Conservation (phyloP, 2,888 invertebrate species). For the Conops quadrifasciatus region DNA sequence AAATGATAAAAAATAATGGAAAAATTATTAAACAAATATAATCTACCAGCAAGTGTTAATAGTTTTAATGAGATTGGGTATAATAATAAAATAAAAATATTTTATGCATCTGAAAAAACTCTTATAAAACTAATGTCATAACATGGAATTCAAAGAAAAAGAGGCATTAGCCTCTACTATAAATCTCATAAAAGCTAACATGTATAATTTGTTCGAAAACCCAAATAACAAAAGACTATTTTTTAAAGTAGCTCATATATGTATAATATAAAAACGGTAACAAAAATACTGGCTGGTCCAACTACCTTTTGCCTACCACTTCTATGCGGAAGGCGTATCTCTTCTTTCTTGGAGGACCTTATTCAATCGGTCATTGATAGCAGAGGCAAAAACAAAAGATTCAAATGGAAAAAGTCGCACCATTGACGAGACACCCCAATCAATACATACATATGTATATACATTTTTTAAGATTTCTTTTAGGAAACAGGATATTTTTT, state of each 20-base stretch:
- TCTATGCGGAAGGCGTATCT: not conserved
- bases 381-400: constrained; percentile 29
- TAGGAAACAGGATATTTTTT: constrained; percentile 40
- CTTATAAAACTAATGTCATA: not conserved
- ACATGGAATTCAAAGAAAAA: not conserved
- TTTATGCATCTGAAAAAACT: constrained; percentile 23
- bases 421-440: constrained; percentile 20
- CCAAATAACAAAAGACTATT: no score
- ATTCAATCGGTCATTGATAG: not conserved
- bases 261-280: not conserved
- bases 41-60: not conserved
- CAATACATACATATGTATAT: constrained; percentile 30
- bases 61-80: not conserved
- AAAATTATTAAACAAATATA: constrained; percentile 19
- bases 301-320: no score
- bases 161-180: not conserved
- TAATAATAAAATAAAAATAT: not conserved
- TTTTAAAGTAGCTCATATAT: not conserved
- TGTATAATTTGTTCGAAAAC: no score
- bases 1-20: constrained; percentile 13
- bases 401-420: constrained; percentile 33
- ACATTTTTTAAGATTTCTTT: constrained; percentile 16
- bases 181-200: no score
- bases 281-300: no score
- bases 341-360: not conserved